These are phyloP conservation scores for Syngnathus typhle DNA, from an alignment of 2,113 vertebrate genomes.

Conservation along the genomic window DNA sequence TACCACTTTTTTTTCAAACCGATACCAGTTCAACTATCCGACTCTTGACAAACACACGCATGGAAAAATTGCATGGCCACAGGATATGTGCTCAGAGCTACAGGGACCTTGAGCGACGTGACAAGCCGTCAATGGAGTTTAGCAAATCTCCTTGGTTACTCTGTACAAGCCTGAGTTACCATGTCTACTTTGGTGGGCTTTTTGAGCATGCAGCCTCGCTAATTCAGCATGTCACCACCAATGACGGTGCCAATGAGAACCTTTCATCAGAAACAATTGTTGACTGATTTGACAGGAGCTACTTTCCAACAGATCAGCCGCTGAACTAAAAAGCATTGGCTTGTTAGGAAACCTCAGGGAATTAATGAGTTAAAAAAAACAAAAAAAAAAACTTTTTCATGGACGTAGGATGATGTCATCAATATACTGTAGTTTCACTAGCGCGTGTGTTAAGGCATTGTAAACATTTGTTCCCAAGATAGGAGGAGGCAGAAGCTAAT, in stretches of 20 bases:
- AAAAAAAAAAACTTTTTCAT: constrained; percentile 8
- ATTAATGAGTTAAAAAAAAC: neutral
- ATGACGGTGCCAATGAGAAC: neutral
- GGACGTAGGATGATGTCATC: neutral
- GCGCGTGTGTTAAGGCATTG: constrained; percentile 8
- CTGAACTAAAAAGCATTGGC: constrained; percentile 1
- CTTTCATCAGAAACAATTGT: neutral
- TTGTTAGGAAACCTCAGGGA: constrained; percentile 2
- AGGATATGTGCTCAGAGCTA: constrained; percentile 13
- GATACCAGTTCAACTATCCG: too few species aligned
- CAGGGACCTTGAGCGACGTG: constrained; percentile 27
- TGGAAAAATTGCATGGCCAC: constrained; percentile 5
- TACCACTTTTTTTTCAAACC: too few species aligned
- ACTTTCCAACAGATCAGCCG: constrained; percentile 11
- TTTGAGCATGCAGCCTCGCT: constrained; percentile 45
- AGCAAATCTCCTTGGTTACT: constrained; percentile 39
- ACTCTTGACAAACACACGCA: too few species aligned
- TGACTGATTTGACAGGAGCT: neutral
- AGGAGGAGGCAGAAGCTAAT: constrained; percentile 18
- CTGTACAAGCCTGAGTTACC: constrained; percentile 50
- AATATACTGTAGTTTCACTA: constrained; percentile 3
- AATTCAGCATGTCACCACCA: constrained; percentile 31
- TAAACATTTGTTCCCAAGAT: constrained; percentile 29
- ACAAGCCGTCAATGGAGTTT: constrained; percentile 40
- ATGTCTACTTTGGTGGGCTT: constrained; percentile 57